These are phyloP conservation scores for Tuta absoluta DNA, from an alignment of 2,888 invertebrate species.

Conservation along the genomic window DNA sequence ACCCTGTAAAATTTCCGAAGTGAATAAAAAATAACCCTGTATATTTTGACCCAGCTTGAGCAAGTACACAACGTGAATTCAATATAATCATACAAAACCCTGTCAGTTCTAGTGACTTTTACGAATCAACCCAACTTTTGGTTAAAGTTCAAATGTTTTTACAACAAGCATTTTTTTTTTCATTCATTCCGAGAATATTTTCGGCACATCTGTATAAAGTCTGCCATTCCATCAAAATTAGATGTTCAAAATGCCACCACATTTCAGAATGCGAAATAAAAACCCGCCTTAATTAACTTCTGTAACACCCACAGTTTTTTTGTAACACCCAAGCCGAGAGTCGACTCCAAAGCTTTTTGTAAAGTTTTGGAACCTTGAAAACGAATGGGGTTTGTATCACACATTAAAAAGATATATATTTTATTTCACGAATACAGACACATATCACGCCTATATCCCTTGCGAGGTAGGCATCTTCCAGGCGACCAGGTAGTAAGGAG, in stretches of 20 bases:
- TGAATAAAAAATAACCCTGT: too few relatives aligned
- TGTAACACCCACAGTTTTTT: conserved; percentile 21
- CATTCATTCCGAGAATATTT: not conserved
- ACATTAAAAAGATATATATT: not conserved
- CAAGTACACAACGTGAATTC: too few relatives aligned
- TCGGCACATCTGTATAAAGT: not conserved
- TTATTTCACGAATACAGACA: not conserved
- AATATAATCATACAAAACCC: not conserved
- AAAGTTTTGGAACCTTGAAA: not conserved
- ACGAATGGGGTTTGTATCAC: not conserved
- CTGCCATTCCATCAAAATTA: not conserved
- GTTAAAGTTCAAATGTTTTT: too few relatives aligned
- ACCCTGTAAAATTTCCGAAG: too few relatives aligned
- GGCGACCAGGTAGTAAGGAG: too few relatives aligned
- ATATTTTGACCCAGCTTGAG: too few relatives aligned
- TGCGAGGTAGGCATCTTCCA: too few relatives aligned
- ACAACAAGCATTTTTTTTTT: too few relatives aligned
- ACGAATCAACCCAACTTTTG: not conserved
- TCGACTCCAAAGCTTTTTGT: conserved; percentile 32
- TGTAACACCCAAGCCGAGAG: conserved; percentile 32
- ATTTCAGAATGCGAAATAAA: conserved; percentile 14
- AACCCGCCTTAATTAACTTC: conserved; percentile 20
- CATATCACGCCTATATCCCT: too few relatives aligned
- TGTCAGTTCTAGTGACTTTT: not conserved
- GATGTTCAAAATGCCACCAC: conserved; percentile 15